Conservation (phyloP, 2,888 invertebrate species). For the Hyalella azteca region DNA sequence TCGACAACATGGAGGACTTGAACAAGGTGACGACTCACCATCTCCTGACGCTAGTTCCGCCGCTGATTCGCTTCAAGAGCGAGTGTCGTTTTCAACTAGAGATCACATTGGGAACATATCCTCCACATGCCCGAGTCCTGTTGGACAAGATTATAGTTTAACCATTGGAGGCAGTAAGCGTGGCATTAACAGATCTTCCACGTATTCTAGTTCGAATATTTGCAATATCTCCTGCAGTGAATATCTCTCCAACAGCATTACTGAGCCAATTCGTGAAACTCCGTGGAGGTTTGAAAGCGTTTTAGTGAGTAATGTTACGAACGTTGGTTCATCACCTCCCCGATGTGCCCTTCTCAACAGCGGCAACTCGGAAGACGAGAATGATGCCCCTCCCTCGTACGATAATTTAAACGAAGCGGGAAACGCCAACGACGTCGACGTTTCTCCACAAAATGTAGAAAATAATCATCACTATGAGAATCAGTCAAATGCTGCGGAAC, state of each 20-base stretch:
- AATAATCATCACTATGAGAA: too few relatives aligned
- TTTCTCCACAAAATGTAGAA: too few relatives aligned
- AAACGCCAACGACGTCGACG: background rate
- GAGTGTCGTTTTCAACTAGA: background rate
- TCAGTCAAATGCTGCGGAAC: too few relatives aligned
- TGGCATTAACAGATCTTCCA: background rate
- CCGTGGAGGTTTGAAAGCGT: slow-evolving; percentile 28
- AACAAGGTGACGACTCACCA: background rate
- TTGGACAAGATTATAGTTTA: background rate
- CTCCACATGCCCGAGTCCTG: background rate
- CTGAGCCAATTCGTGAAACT: background rate
- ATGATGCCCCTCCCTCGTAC: too few relatives aligned
- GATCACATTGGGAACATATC: background rate
- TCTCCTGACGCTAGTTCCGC: background rate
- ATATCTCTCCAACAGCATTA: background rate
- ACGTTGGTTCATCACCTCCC: background rate
- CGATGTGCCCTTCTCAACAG: background rate
- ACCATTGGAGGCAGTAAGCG: background rate
- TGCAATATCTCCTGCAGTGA: background rate
- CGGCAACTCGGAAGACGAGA: background rate
- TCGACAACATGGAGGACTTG: background rate
- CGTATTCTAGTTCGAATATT: background rate
- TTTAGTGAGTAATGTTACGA: background rate
- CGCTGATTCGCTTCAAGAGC: background rate
- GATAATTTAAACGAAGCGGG: background rate